Conservation (phyloP, 2,113 vertebrate species). For the Pantherophis guttatus region DNA sequence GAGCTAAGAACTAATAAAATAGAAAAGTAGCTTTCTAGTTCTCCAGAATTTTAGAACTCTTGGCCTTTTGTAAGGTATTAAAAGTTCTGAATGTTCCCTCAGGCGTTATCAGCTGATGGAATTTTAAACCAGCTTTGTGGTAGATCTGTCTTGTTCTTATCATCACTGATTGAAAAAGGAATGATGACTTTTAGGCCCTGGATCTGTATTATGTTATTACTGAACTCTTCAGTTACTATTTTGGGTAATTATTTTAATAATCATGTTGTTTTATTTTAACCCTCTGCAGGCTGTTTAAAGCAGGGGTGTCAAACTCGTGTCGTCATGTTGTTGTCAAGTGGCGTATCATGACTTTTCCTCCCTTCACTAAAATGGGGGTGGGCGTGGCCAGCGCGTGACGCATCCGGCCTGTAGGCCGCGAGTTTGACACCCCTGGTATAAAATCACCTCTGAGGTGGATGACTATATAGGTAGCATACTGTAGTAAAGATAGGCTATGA, state of each 20-base stretch:
- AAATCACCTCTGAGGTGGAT: not conserved
- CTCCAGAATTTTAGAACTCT: not conserved
- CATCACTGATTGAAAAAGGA: not conserved
- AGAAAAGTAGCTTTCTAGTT: not conserved
- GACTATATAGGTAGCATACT: not conserved
- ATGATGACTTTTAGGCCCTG: not conserved
- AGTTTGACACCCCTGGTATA: not conserved
- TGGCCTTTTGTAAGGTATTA: not conserved
- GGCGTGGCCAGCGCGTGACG: no score
- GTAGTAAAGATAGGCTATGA: not conserved
- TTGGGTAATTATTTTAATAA: not conserved
- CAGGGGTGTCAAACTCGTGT: no score
- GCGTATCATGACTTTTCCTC: no score
- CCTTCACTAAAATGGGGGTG: no score
- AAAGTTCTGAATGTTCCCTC: not conserved
- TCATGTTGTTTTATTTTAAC: not conserved
- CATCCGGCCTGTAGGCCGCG: fast-evolving
- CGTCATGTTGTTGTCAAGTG: no score
- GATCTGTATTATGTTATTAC: not conserved
- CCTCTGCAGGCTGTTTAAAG: not conserved
- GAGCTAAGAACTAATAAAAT: not conserved
- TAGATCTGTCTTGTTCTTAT: not conserved
- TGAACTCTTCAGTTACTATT: not conserved
- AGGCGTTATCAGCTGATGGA: not conserved
- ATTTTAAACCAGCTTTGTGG: not conserved